Evolutionary conservation across 2,797 vertebrate species (phyloP), one percentile per base, ranked within the genome.

Genomic region (Novumbra hubbsi): DNA sequence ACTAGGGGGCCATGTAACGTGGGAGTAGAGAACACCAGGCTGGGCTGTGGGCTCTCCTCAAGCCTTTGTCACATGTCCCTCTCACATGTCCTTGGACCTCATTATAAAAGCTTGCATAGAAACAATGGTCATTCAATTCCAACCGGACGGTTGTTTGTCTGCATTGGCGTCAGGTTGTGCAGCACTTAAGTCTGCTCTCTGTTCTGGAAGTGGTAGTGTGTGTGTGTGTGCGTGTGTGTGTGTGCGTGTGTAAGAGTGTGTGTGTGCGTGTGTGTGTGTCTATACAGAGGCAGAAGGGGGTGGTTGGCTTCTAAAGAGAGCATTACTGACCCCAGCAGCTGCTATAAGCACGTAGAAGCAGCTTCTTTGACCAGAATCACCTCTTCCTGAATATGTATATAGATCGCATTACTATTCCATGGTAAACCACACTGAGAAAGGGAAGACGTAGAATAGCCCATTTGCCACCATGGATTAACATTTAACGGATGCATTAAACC

Each of bases 1-100:
- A 89, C 84, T 87, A 88, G 88, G 86, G 87, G 85, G 67, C 84
- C 71, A 70, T 77, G 52, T 64, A 30, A 60, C 14, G 4, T 14
- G 30, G n/a, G 70, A 71, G 52, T 14, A 21, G 49, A 70, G 14
- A 55, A 27, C 11, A 2, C 12, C 21, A 64, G 27, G 30, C 62
- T 64, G 30, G 14, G 17, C 62, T 52, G 50, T 52, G 50, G 50
- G 17, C 41, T 45, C 5, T 6, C 41, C 41, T 12, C 41, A 45
- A 45, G 41, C 41, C 41, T 45, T 45, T 12, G 41, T 45, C 41
- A 45, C 41, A 45, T 12, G 41, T 45, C 12, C 41, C 41, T 45
- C 41, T 45, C 41, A 45, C 12, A 45, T 45, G 41, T 45, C 41
- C 41, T 45, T 45, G 41, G 41, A 45, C 41, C 41, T 45, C 50